These are phyloP conservation scores for Ophioderma brevispina DNA, from an alignment of 35 echinoderm and acorn worm species.

Conservation along the genomic window DNA sequence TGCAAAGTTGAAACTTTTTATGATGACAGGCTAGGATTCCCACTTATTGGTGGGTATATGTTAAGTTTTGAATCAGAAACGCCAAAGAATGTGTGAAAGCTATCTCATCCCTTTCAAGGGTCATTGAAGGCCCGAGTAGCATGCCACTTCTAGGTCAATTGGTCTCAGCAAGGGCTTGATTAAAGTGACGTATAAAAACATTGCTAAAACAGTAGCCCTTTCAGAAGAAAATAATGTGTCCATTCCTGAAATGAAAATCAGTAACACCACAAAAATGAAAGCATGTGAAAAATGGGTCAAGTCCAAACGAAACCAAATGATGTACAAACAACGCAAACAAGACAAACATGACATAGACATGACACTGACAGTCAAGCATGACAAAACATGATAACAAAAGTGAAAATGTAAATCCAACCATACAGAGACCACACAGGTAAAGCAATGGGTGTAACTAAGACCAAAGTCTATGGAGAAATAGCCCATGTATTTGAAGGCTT, in stretches of 20 bases:
- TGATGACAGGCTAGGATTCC: background rate
- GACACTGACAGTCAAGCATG: too few relatives aligned
- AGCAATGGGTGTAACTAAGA: too few relatives aligned
- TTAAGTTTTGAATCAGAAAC: background rate
- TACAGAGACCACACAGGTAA: background rate
- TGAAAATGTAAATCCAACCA: too few relatives aligned
- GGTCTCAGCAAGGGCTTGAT: slow-evolving; percentile 12
- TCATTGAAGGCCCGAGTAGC: slow-evolving; percentile 20
- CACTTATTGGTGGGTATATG: background rate
- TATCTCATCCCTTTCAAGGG: background rate
- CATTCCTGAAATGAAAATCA: too few relatives aligned
- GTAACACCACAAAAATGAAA: too few relatives aligned
- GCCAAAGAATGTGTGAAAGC: background rate
- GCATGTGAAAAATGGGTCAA: too few relatives aligned
- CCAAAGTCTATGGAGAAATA: too few relatives aligned
- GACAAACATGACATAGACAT: too few relatives aligned
- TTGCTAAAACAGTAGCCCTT: background rate
- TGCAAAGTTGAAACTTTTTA: too few relatives aligned
- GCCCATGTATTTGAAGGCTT: slow-evolving; percentile 18
- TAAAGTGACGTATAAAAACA: background rate
- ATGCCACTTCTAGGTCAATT: slow-evolving; percentile 41
- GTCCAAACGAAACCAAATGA: too few relatives aligned
- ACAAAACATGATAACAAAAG: background rate
- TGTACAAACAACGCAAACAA: too few relatives aligned
- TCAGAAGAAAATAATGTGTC: too few relatives aligned